Evolutionary conservation across 2,888 invertebrate species (phyloP).

Genomic region (Pseudoips prasinana): DNA sequence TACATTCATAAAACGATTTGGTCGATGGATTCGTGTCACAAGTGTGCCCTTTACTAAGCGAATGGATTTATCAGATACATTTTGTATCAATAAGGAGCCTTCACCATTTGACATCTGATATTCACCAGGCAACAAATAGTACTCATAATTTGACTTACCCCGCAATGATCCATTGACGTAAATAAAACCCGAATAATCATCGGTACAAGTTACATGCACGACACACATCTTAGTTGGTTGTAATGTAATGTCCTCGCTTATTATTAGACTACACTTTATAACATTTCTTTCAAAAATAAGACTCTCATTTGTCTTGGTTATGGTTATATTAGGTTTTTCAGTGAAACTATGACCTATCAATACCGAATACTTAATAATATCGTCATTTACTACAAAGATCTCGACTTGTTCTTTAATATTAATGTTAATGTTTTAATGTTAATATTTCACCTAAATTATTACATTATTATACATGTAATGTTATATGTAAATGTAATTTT

Average conservation of each 20-base stretch:
- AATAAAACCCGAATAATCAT: neutral
- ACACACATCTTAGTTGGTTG: neutral
- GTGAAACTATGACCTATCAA: constrained; percentile 3
- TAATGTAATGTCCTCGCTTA: neutral
- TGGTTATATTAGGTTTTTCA: constrained; percentile 3
- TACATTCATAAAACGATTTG: neutral
- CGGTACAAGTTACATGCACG: neutral
- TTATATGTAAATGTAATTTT: too few relatives aligned
- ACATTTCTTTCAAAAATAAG: neutral
- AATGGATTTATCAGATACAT: neutral
- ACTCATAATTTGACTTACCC: neutral
- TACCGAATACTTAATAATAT: constrained; percentile 1
- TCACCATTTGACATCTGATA: neutral
- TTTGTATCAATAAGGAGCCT: neutral
- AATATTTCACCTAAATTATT: too few relatives aligned
- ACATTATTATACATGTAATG: too few relatives aligned
- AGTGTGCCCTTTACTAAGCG: neutral
- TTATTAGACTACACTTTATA: neutral
- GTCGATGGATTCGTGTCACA: neutral
- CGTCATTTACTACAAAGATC: neutral
- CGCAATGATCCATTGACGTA: neutral
- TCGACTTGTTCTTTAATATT: neutral
- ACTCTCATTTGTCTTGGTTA: constrained; percentile 1
- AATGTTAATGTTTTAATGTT: too few relatives aligned
- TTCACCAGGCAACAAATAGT: neutral